Evolutionary conservation across 2,888 invertebrate species (phyloP).

Genomic region (Electrophaes corylata): DNA sequence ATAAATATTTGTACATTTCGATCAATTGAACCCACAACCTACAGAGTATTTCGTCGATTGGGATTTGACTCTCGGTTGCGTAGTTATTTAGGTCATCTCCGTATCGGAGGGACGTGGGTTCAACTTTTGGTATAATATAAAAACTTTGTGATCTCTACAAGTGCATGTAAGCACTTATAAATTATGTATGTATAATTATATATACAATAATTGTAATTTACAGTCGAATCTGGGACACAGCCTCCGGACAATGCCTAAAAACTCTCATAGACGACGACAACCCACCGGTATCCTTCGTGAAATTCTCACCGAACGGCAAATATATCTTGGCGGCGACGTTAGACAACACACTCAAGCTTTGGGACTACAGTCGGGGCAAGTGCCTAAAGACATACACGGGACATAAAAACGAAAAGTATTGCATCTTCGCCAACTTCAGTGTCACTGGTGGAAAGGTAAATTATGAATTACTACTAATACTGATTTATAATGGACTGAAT

Average conservation of each 20-base stretch:
- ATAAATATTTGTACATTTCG: too few relatives aligned
- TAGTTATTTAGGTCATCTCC: too few relatives aligned
- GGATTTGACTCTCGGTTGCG: too few relatives aligned
- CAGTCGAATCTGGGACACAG: slow-evolving; percentile 99
- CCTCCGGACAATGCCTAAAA: slow-evolving; percentile 99
- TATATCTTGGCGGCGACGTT: slow-evolving; percentile 99
- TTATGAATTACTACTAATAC: too few relatives aligned
- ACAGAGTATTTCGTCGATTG: too few relatives aligned
- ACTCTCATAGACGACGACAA: slow-evolving; percentile 99
- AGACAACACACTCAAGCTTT: slow-evolving; percentile 98
- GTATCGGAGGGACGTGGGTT: too few relatives aligned
- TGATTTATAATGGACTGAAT: too few relatives aligned
- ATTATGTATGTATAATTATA: neutral
- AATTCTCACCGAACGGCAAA: slow-evolving; percentile 99
- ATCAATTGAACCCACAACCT: too few relatives aligned
- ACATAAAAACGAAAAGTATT: slow-evolving; percentile 99
- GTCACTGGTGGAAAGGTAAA: slow-evolving; percentile 99
- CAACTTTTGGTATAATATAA: too few relatives aligned
- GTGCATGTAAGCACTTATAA: too few relatives aligned
- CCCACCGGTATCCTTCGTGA: slow-evolving; percentile 99
- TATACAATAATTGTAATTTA: slow-evolving; percentile 45
- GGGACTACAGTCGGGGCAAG: slow-evolving; percentile 99
- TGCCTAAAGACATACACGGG: slow-evolving; percentile 99
- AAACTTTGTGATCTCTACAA: too few relatives aligned
- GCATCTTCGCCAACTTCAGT: slow-evolving; percentile 99